phyloP scores from a whole-genome alignment of 2,797 vertebrate species.

The Sylvilagus floridanus region DNA sequence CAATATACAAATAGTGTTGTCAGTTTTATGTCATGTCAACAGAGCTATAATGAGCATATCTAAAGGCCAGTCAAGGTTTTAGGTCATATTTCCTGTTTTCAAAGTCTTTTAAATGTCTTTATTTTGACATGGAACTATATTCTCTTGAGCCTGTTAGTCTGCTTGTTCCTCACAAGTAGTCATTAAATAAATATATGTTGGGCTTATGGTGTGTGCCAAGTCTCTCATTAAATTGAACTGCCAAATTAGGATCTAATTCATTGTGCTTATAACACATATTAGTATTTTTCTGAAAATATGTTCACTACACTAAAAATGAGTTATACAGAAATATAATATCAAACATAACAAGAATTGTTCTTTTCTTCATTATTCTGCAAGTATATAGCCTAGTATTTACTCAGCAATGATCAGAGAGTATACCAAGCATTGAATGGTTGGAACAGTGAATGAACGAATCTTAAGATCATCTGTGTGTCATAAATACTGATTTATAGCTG shows the following conservation, averaged over 20 bases:
- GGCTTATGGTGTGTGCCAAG: neutral
- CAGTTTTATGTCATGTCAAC: neutral
- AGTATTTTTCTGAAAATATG: neutral
- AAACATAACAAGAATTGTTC: neutral
- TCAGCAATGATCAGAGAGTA: neutral
- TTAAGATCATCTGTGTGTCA: neutral
- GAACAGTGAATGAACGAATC: neutral
- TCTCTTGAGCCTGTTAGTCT: neutral
- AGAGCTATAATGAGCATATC: neutral
- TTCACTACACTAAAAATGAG: neutral
- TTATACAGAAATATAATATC: neutral
- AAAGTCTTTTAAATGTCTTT: neutral
- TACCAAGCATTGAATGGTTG: neutral
- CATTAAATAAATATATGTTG: neutral
- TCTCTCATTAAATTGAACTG: neutral
- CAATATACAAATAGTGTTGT: neutral
- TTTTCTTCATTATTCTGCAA: neutral
- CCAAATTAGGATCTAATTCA: neutral
- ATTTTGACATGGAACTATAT: neutral
- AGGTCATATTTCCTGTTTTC: neutral
- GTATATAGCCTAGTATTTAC: neutral
- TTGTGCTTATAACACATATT: neutral
- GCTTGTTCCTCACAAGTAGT: neutral
- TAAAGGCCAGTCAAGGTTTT: neutral
- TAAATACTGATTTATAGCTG: neutral